Percentiles rank a stretch among this genome's conserved stretches.
Conservation (phyloP, 1,140 invertebrate genomes). For the Adelges cooleyi region DNA sequence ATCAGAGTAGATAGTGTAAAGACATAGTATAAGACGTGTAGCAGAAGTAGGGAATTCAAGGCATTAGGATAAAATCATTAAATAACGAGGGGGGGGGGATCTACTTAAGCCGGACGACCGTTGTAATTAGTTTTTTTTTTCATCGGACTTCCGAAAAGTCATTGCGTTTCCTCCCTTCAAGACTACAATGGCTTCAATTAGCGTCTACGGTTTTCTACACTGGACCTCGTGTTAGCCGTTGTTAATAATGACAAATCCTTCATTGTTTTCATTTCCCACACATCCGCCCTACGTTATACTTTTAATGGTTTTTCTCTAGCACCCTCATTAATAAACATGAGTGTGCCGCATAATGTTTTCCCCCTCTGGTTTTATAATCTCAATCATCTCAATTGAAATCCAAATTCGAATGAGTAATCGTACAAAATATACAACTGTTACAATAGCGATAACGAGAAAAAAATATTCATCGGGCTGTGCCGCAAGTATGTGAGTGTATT, state of each 20-base stretch:
- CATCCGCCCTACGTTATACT: background rate
- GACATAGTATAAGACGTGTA: too few relatives aligned
- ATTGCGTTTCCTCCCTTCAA: background rate
- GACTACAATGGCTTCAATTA: background rate
- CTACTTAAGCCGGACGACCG: too few relatives aligned
- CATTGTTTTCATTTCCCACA: slow-evolving; percentile 15
- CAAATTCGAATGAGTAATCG: too few relatives aligned
- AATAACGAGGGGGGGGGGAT: too few relatives aligned
- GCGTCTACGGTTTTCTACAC: background rate
- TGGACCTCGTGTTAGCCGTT: background rate
- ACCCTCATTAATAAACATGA: slow-evolving; percentile 8
- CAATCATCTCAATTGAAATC: background rate
- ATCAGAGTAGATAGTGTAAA: too few relatives aligned
- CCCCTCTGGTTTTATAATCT: background rate
- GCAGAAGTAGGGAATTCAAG: background rate
- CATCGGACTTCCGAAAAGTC: background rate
- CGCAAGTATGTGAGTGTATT: too few relatives aligned
- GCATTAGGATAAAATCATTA: too few relatives aligned
- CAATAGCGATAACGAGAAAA: too few relatives aligned
- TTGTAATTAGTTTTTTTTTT: background rate
- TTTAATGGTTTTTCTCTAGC: slow-evolving; percentile 1
- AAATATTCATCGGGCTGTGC: too few relatives aligned
- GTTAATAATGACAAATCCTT: slow-evolving; percentile 10
- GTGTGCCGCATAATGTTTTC: background rate
- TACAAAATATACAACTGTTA: too few relatives aligned